These are phyloP conservation scores for Paradisaea rubra DNA, from an alignment of 2,113 vertebrate species.

Conservation along the genomic window DNA sequence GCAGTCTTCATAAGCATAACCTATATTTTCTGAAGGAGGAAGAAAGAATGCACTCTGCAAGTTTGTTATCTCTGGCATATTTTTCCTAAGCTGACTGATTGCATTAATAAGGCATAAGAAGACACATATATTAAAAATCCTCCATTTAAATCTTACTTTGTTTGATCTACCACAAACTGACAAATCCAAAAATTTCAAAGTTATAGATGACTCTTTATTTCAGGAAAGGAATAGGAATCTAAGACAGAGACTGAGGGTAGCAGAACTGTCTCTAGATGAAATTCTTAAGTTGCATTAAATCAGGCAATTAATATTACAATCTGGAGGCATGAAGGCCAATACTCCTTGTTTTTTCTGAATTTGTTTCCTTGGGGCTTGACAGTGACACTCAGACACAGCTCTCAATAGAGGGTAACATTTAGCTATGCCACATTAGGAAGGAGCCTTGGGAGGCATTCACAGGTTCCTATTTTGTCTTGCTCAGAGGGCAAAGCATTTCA, in stretches of 20 bases:
- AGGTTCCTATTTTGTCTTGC: not conserved
- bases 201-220: not conserved
- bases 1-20: conserved; percentile 32
- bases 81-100: conserved; percentile 15
- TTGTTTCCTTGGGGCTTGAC: not conserved
- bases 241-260: not conserved
- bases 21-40: conserved; percentile 12
- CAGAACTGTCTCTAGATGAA: not conserved
- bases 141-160: not conserved
- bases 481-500: not conserved
- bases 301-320: conserved; percentile 4
- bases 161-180: conserved; percentile 28
- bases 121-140: not conserved
- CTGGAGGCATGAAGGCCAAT: not conserved
- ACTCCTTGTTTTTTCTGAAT: not conserved
- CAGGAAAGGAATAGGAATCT: not conserved
- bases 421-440: not conserved
- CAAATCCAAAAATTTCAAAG: not conserved
- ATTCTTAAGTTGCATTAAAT: not conserved
- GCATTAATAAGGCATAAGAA: conserved; percentile 36
- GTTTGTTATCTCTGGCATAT: conserved; percentile 12
- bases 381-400: not conserved
- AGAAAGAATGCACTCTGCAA: not conserved
- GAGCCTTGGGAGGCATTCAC: not conserved
- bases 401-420: not conserved